Base-by-base conservation (phyloP, 2,888 invertebrate species). In the Hirtodrosophila trivittata region DNA sequence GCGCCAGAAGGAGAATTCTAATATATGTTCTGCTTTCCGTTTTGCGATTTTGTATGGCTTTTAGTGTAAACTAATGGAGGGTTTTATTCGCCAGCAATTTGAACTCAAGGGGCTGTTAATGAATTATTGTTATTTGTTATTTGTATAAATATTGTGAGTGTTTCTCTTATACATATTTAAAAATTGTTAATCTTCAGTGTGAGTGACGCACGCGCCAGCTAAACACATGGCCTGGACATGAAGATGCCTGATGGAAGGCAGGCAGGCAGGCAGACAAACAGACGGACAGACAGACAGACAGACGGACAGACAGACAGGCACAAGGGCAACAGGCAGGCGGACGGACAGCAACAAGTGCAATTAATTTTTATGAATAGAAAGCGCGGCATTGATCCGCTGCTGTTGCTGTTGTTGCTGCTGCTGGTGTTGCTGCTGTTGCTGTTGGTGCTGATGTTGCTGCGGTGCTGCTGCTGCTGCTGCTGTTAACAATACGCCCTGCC, bases 301-400 rank as follows among this genome's bases (percentile, higher is more conserved):
- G 21, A 33, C 9, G 8, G 7, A 14, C 35, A 8, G 18, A 18
- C n/a, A 9, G 1, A 3, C 2, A 9, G 18, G 4, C 18, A 32
- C 28, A 38, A 21, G 28, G 5, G 28, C 5, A 7, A 28, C 28
- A n/a, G 60, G 33, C 64, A 14, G 60, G 10, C 38, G 39, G 28
- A 37, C 46, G 50, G 64, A 65, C 52, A 58, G 71, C 77, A 77
- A 69, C 77, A 81, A 80, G 87, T 86, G 80, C 82, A 80, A 84
- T 80, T 78, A 86, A 82, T 81, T 85, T 81, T 87, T 72, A 85
- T 87, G 87, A 85, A 81, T 84, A 76, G 68, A 81, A 70, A 69
- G 56, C 47, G 56, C 70, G 55, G 71, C 66, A 64, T 66, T 66
- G 68, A 78, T 77, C 63, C 47, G 62, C 64, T 42, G 72, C 52